Conservation (phyloP, 2,888 invertebrate genomes). For the Bellardia bayeri region DNA sequence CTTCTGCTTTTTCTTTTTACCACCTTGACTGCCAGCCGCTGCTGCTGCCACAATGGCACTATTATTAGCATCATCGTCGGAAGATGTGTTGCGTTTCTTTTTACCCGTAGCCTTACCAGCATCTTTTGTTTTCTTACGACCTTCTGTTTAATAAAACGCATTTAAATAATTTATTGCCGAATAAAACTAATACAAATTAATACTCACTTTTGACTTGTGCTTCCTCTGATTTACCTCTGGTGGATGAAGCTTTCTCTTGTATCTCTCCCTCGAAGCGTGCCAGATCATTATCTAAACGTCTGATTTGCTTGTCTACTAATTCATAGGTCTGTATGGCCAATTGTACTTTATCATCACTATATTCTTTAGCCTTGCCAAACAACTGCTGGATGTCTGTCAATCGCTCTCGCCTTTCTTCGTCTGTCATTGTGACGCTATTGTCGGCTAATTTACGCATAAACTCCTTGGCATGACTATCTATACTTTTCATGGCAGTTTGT, state of each 20-base stretch:
- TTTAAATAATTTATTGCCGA: background rate
- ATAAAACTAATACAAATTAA: background rate
- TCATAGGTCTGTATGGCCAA: slow-evolving; percentile 99
- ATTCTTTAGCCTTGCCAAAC: slow-evolving; percentile 97
- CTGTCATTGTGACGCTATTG: slow-evolving; percentile 77
- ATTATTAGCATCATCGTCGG: slow-evolving; percentile 82
- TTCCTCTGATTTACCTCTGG: slow-evolving; percentile 89
- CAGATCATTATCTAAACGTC: slow-evolving; percentile 97
- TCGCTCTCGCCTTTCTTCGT: slow-evolving; percentile 92
- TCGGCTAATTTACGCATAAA: slow-evolving; percentile 83
- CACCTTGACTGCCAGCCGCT: slow-evolving; percentile 81
- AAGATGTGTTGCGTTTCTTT: slow-evolving; percentile 86
- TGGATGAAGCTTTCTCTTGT: slow-evolving; percentile 95
- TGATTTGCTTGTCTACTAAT: slow-evolving; percentile 98
- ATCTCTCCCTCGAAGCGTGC: slow-evolving; percentile 98
- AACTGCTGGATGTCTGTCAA: slow-evolving; percentile 91
- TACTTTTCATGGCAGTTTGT: slow-evolving; percentile 94
- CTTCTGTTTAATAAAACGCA: slow-evolving; percentile 84
- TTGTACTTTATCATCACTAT: slow-evolving; percentile 98
- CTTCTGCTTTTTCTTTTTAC: slow-evolving; percentile 85
- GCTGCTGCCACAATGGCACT: slow-evolving; percentile 65
- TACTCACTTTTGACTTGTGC: slow-evolving; percentile 86
- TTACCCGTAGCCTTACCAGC: slow-evolving; percentile 85
- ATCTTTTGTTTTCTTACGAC: slow-evolving; percentile 89
- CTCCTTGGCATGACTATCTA: slow-evolving; percentile 89